Evolutionary conservation across 2,113 vertebrate genomes (phyloP).

Genomic region (Tragelaphus scriptus): DNA sequence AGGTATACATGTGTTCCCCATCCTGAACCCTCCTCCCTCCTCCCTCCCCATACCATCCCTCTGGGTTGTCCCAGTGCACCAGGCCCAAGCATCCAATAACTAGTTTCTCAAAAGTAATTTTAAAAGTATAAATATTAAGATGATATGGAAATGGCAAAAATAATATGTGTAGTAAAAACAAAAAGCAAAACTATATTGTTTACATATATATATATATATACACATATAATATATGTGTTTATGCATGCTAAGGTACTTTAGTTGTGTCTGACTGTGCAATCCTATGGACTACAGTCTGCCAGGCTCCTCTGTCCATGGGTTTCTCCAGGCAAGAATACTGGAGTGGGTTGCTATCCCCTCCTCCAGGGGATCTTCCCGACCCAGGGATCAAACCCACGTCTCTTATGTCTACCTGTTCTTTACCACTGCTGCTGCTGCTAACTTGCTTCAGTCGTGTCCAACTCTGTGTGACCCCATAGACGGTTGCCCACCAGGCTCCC

Average conservation of each 20-base stretch:
- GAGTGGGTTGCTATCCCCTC: not conserved
- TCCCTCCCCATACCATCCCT: too few species aligned
- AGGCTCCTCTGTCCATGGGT: not conserved
- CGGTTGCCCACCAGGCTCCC: too few species aligned
- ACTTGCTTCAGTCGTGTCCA: too few species aligned
- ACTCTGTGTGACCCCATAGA: too few species aligned
- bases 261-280: not conserved
- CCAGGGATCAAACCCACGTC: not conserved
- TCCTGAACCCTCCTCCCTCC: too few species aligned
- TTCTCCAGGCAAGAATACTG: not conserved
- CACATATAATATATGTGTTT: not conserved
- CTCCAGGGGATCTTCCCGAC: not conserved
- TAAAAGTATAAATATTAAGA: slow-evolving; percentile 1
- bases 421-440: not conserved
- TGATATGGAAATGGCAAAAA: not conserved
- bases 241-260: not conserved
- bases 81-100: not conserved
- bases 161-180: not conserved
- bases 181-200: not conserved
- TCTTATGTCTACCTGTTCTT: not conserved
- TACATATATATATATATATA: not conserved
- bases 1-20: too few species aligned
- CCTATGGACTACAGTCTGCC: not conserved
- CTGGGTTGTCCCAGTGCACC: too few species aligned
- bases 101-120: not conserved